Evolutionary conservation across 2,797 vertebrate species (phyloP), one percentile per base, ranked within the genome.

Genomic region (Lacerta bilineata): DNA sequence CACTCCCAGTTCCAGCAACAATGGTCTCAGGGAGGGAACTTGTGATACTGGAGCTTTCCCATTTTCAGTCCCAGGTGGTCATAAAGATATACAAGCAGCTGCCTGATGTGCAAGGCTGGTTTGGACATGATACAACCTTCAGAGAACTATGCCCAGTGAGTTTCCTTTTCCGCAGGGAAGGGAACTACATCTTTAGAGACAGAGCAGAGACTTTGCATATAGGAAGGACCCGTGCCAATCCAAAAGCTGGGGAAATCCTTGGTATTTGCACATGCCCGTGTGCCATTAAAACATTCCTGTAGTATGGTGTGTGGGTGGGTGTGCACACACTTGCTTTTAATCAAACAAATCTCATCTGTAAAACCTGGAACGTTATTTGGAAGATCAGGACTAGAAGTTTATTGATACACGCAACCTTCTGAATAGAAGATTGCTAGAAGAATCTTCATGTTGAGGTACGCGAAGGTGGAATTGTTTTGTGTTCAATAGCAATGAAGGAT

Each of bases 351-450:
- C 20, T 33, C 66, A 36, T 5, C 90, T 90, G 88, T 90, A 84
- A 90, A 91, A 86, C 77, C 88, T 91, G 83, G 87, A 61, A 87
- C 90, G 41, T 41, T n/a, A 46, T 20, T 46, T 69, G 66, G 11
- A 66, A 81, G 59, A 18, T 69, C 29, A 83, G 4, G 27, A 69
- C 3, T n/a, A 36, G 66, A 59, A 39, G 9, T 33, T 9, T 23
- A 33, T 81, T 43, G 39, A 29, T n/a, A 29, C 27, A n/a, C 8
- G 2, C 10, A 43, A 41, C 11, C 7, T 29, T 82, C 41, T 66
- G 27, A 5, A 61, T 66, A 25, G 11, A 41, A 55, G 68, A 29
- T 71, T 71, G 4, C 27, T 68, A 36, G 23, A 68, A 6, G 64
- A 64, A 64, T 41, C 79, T 41, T 66, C 27, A 20, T 41, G 11